A percentile compares a stretch with the other conserved stretches of the same genome.
Conservation (phyloP, 1,140 invertebrate species). For the Sesamia nonagrioides region DNA sequence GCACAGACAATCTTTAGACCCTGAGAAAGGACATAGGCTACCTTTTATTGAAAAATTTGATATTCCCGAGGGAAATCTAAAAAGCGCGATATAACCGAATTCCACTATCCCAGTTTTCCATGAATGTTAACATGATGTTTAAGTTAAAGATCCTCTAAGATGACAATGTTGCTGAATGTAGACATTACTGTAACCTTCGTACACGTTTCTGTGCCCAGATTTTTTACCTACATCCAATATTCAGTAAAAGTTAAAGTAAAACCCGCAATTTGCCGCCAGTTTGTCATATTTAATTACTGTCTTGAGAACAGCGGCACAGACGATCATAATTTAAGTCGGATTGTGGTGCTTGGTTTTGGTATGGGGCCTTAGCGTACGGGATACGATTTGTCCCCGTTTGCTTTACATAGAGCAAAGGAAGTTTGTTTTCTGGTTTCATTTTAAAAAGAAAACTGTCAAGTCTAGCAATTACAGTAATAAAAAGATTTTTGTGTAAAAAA, state of each 20-base stretch:
- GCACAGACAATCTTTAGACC: too few species aligned
- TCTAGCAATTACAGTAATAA: not conserved
- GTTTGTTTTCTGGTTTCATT: not conserved
- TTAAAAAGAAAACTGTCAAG: not conserved
- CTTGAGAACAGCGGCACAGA: slow-evolving; percentile 41
- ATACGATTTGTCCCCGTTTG: slow-evolving; percentile 35
- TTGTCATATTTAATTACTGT: slow-evolving; percentile 45
- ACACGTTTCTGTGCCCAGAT: not conserved
- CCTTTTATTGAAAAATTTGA: too few species aligned
- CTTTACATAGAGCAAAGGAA: not conserved
- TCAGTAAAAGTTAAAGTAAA: slow-evolving; percentile 22
- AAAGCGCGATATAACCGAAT: too few species aligned
- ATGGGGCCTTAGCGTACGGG: slow-evolving; percentile 26
- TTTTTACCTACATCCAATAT: slow-evolving; percentile 1
- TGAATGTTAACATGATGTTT: not conserved
- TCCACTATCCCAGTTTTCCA: too few species aligned
- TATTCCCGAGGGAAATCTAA: too few species aligned
- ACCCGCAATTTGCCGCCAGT: slow-evolving; percentile 37
- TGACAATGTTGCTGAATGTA: not conserved
- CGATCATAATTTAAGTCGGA: slow-evolving; percentile 37
- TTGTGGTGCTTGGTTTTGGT: slow-evolving; percentile 25
- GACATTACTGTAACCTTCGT: not conserved
- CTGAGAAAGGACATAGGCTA: too few species aligned
- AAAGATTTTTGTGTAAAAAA: not conserved
- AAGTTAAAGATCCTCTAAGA: not conserved